Base-by-base conservation (phyloP, 2,888 invertebrate species). In the Peribatodes rhomboidaria region DNA sequence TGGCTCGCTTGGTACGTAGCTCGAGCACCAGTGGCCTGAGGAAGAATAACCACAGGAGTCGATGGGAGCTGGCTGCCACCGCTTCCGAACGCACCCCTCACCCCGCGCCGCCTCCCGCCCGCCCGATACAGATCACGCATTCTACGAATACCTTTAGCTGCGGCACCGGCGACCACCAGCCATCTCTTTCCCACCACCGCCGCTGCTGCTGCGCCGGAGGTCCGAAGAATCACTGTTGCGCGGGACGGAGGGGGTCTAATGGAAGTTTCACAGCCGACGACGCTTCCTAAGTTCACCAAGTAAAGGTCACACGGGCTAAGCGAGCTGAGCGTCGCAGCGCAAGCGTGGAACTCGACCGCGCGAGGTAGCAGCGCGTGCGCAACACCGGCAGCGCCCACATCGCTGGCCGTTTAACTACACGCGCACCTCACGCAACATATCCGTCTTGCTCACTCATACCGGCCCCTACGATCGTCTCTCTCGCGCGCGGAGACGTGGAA, bases 1-100 rank as follows among this genome's bases (percentile, higher is more conserved):
- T 94, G 93, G 94, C 90, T 90, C 85, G 90, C 85, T 85, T 86
- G 88, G 87, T 90, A 90, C 92, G 91, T 86, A 90, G 93, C 90
- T 93, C 89, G 88, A 89, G 87, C 91, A 89, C 89, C 92, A 92
- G 94, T 93, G 94, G 93, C 92, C 93, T 90, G 92, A 92, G 91
- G 93, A 93, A 93, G 94, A 94, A 94, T 94, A 94, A 94, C 93
- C 92, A 92, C 93, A 90, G 94, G 92, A 94, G 94, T 94, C 93
- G 90, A 86, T 90, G 90, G 93, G 92, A 92, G 93, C 92, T 92
- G 90, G 58, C 49, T 65, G 92, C 93, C 93, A 92, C 92, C 92
- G 92, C 92, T 92, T 92, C 91, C 93, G 93, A 90, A 82, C 86
- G 87, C 82, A 76, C 87, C 92, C 89, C 90, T 84, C 93, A 77